Conservation (phyloP, 2,797 vertebrate species). For the Hippocampus kuda region DNA sequence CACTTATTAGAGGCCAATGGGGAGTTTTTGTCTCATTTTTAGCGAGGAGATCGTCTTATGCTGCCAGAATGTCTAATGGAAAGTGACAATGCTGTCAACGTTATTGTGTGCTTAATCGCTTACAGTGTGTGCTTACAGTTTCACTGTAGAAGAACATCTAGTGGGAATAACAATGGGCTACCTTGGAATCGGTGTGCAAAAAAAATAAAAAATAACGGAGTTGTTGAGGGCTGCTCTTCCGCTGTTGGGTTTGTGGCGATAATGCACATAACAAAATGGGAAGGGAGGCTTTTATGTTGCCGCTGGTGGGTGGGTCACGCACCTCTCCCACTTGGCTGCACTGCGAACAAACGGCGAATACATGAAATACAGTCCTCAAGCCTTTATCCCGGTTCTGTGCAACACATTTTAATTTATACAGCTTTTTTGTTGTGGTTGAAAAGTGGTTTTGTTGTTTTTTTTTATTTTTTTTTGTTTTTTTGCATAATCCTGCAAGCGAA, state of each 20-base stretch:
- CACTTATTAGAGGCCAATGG: slow-evolving; percentile 35
- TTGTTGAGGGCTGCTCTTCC: not conserved
- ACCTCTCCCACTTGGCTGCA: no score
- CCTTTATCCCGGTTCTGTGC: no score
- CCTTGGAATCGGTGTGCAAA: not conserved
- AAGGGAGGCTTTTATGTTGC: not conserved
- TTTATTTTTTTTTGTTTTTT: no score
- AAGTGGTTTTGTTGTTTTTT: no score
- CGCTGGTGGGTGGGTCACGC: not conserved
- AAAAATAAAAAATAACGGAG: not conserved
- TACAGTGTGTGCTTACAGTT: no score
- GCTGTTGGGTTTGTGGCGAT: not conserved
- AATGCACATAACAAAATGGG: not conserved
- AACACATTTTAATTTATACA: no score
- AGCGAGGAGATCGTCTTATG: slow-evolving; percentile 19
- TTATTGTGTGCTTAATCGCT: slow-evolving; percentile 29
- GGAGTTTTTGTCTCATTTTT: slow-evolving; percentile 35
- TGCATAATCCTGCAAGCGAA: no score
- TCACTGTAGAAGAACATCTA: slow-evolving; percentile 16
- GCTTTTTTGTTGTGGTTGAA: no score
- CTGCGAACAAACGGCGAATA: no score
- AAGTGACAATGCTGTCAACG: slow-evolving; percentile 38
- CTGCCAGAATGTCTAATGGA: slow-evolving; percentile 34
- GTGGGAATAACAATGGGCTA: slow-evolving; percentile 5
- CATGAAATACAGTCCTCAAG: no score